Percentiles rank a stretch among this genome's conserved stretches.
These are phyloP conservation scores for Lasiommata megera DNA, from an alignment of 2,888 invertebrate genomes.

Conservation along the genomic window DNA sequence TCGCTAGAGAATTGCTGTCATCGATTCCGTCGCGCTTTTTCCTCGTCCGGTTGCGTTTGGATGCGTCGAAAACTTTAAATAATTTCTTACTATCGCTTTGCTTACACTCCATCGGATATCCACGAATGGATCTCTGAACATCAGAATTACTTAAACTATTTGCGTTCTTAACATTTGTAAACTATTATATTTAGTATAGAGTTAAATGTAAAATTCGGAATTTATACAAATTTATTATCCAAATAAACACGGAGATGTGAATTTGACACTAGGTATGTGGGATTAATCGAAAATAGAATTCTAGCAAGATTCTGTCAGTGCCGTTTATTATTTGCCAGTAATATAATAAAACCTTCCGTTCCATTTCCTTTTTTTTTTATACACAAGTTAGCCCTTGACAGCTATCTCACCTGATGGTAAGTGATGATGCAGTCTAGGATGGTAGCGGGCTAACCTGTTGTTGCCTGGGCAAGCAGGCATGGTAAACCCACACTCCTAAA, in stretches of 20 bases:
- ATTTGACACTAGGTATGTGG: slow-evolving; percentile 43
- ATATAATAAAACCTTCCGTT: not conserved
- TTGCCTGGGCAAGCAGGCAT: too few relatives aligned
- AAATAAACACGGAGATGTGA: slow-evolving; percentile 53
- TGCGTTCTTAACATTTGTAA: slow-evolving; percentile 45
- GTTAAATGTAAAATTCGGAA: slow-evolving; percentile 40
- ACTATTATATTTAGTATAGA: slow-evolving; percentile 27
- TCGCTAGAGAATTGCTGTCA: slow-evolving; percentile 54
- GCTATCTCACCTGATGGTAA: too few relatives aligned
- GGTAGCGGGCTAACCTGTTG: too few relatives aligned
- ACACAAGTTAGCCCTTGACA: too few relatives aligned
- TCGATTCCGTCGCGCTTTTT: slow-evolving; percentile 57
- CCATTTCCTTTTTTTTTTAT: too few relatives aligned
- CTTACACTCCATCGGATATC: slow-evolving; percentile 67
- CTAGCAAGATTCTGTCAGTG: not conserved
- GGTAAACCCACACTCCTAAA: too few relatives aligned
- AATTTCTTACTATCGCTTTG: slow-evolving; percentile 70
- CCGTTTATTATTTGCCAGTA: slow-evolving; percentile 18
- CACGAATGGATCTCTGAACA: slow-evolving; percentile 51
- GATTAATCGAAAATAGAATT: slow-evolving; percentile 58
- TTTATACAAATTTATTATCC: slow-evolving; percentile 51
- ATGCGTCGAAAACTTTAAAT: slow-evolving; percentile 66
- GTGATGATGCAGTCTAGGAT: too few relatives aligned
- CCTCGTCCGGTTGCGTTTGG: slow-evolving; percentile 54
- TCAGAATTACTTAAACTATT: slow-evolving; percentile 47